These are phyloP conservation scores for Triplophysa tibetana DNA, from an alignment of 2,113 vertebrate genomes.

Conservation along the genomic window DNA sequence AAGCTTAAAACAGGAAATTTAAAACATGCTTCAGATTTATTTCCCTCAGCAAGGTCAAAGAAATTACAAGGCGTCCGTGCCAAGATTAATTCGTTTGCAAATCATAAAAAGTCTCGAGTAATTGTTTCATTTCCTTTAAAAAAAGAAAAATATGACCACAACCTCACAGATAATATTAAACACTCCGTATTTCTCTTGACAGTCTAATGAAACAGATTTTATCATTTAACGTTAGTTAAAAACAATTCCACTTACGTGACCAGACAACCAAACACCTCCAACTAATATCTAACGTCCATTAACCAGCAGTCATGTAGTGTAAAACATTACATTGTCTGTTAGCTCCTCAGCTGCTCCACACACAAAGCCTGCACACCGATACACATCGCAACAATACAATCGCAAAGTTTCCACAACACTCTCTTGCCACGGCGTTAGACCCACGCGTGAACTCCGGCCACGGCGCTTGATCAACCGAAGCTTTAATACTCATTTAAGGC, in stretches of 20 bases:
- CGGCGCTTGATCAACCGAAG: not conserved
- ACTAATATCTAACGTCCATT: slow-evolving; percentile 22
- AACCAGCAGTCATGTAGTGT: not conserved
- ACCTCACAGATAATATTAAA: no score
- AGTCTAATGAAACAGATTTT: no score
- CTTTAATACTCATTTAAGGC: not conserved
- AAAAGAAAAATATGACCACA: not conserved
- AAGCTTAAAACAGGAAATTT: not conserved
- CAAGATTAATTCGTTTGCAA: not conserved
- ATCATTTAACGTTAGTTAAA: not conserved
- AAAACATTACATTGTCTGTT: slow-evolving; percentile 20
- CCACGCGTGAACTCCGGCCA: not conserved
- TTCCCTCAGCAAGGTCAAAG: not conserved
- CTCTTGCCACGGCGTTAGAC: not conserved
- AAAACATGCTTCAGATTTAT: not conserved
- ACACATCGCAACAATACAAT: not conserved
- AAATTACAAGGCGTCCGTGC: not conserved
- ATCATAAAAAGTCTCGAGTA: not conserved
- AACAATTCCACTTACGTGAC: slow-evolving; percentile 7
- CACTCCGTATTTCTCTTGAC: not conserved
- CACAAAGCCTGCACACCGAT: slow-evolving; percentile 36
- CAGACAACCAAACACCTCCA: slow-evolving; percentile 12
- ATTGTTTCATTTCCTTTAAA: not conserved
- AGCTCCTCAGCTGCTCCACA: slow-evolving; percentile 32
- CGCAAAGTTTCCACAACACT: not conserved